Base-by-base conservation (phyloP, 1,140 invertebrate species). In the Zaprionus taronus region DNA sequence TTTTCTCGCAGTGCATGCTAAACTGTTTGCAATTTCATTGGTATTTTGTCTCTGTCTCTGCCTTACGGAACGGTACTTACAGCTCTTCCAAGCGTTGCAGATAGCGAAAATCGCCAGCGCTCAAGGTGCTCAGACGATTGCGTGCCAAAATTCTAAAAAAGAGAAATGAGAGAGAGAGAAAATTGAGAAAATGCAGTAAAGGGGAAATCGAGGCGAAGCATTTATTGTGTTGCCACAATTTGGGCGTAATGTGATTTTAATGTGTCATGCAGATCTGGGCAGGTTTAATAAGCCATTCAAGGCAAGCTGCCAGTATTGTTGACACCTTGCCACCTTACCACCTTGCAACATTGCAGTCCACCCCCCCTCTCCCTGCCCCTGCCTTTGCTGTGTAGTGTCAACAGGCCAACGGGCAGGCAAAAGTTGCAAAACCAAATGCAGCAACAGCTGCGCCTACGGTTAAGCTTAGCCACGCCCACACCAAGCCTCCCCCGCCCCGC, bases 11-110 rank as follows among this genome's bases (percentile, higher is more conserved):
- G 47, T 51, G 47, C 47, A 51, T 49, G 47, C 17, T 9, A 49
- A 49, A 12, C 17, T 17, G 47, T 9, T 5, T 5, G 31, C n/a
- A 49, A 20, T 49, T 49, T 17, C 44, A 49, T 49, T 17, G 44
- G 44, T 9, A 20, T 41, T 15, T 12, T 41, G 38, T 41, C 38
- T 41, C 15, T 41, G n/a, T 34, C 31, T 28, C 6, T 34, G 2
- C 9, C 31, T 34, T 12, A 7, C 38, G 2, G n/a, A 5, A 24
- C 9, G 34, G n/a, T 60, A 91, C 92, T 94, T 79, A 93, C 93
- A 93, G 79, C 77, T 93, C 93, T 67, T 92, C 85, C 61, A 93
- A 75, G 34, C 74, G 41, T 24, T 72, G 79, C 31, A 93, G 73
- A 72, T 91, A 70, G 11, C 64, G 66, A 62, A 93, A 93, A 55